phyloP scores from a whole-genome alignment of 2,797 vertebrate species.

The Myotis daubentonii region DNA sequence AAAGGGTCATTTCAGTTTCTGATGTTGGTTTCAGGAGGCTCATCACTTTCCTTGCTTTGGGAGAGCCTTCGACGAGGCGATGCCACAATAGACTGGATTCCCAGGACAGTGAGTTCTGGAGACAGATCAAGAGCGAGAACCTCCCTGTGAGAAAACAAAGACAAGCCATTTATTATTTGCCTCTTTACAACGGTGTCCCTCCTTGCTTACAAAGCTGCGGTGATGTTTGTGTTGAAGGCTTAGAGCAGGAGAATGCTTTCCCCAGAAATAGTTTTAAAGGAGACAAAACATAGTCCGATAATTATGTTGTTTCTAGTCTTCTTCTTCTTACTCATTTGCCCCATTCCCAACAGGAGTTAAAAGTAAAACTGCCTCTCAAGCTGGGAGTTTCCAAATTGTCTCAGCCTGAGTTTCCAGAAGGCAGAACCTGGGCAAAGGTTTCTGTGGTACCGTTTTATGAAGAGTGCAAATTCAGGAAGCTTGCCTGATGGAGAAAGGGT shows the following conservation, averaged over 20 bases:
- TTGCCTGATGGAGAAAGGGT: neutral
- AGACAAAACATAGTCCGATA: neutral
- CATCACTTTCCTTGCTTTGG: neutral
- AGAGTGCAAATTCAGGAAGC: neutral
- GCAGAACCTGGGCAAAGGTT: neutral
- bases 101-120: constrained; percentile 26
- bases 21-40: constrained; percentile 1
- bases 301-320: neutral
- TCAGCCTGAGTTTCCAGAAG: neutral
- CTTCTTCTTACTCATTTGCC: neutral
- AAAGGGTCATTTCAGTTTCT: constrained; percentile 54
- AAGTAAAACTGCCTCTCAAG: neutral
- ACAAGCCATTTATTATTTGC: constrained; percentile 51
- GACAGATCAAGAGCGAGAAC: constrained; percentile 40
- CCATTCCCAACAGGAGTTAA: neutral
- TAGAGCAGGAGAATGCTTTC: constrained; percentile 52
- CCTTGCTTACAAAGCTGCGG: constrained; percentile 51
- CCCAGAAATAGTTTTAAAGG: constrained; percentile 37
- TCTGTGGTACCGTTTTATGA: neutral
- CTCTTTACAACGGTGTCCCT: constrained; percentile 20
- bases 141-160: constrained; percentile 51
- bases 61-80: constrained; percentile 20
- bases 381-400: neutral
- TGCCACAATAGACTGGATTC: neutral
- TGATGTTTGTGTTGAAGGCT: constrained; percentile 46